These are phyloP conservation scores for Morone chrysops DNA, from an alignment of 2,113 vertebrate species.

Conservation along the genomic window DNA sequence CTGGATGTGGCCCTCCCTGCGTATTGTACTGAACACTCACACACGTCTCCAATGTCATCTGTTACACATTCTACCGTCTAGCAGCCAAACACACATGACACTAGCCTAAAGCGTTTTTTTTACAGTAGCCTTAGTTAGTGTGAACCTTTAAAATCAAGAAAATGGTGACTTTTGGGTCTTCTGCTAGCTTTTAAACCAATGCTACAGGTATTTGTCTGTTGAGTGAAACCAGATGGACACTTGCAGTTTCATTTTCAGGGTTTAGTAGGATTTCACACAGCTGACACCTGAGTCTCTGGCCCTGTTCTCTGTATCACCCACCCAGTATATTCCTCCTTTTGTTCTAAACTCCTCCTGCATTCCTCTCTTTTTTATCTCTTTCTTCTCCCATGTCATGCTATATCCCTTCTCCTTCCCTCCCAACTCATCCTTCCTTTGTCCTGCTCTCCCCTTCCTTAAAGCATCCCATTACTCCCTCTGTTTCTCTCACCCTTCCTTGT, in stretches of 20 bases:
- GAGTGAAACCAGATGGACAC: not conserved
- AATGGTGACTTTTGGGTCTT: not conserved
- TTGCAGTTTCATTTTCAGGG: not conserved
- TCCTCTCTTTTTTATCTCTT: slow-evolving; percentile 46
- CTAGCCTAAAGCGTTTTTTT: slow-evolving; percentile 15
- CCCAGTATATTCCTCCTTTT: slow-evolving; percentile 52
- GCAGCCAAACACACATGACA: not conserved
- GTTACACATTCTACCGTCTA: not conserved
- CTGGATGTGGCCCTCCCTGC: not conserved
- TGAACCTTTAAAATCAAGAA: not conserved
- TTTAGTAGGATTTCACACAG: not conserved
- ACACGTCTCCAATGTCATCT: slow-evolving; percentile 58
- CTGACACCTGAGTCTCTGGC: slow-evolving; percentile 60
- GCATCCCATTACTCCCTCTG: not conserved
- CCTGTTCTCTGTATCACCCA: slow-evolving; percentile 27
- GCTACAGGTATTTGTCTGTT: not conserved
- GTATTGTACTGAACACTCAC: slow-evolving; percentile 17
- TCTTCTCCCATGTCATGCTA: slow-evolving; percentile 36
- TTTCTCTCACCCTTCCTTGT: not conserved
- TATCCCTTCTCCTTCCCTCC: slow-evolving; percentile 8
- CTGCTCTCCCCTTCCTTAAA: not conserved
- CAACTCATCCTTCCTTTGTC: slow-evolving; percentile 37
- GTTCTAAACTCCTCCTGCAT: slow-evolving; percentile 56
- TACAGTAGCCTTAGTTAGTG: not conserved
- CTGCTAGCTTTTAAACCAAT: not conserved